phyloP scores from a whole-genome alignment of 2,888 invertebrate species.

The Sesia bembeciformis region DNA sequence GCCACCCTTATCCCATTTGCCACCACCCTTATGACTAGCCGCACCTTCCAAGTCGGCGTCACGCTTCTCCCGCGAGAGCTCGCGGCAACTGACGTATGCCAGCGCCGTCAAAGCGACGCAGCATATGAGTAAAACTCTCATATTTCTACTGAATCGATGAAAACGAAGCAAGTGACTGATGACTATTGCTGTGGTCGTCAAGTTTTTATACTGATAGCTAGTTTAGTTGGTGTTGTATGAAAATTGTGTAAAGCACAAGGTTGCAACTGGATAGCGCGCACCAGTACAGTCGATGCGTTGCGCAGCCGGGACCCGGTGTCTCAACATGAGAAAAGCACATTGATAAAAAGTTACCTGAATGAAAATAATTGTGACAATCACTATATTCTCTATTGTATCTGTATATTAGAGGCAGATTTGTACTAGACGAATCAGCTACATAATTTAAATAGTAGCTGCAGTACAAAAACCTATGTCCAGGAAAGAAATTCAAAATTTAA shows the following conservation, averaged over 20 bases:
- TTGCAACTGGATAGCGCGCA: conserved; percentile 39
- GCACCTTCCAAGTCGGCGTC: conserved; percentile 72
- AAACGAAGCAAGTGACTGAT: conserved; percentile 50
- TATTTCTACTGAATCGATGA: conserved; percentile 31
- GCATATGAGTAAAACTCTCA: conserved; percentile 52
- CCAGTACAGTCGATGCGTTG: conserved; percentile 38
- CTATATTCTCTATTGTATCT: neutral
- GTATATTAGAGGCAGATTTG: no score
- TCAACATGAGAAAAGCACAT: conserved; percentile 19
- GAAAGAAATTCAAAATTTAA: no score
- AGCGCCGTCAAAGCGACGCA: conserved; percentile 65
- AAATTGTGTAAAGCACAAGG: conserved; percentile 68
- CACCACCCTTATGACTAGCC: conserved; percentile 57
- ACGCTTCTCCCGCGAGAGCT: conserved; percentile 59
- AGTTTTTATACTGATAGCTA: conserved; percentile 59
- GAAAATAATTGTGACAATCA: neutral
- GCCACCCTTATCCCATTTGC: conserved; percentile 74
- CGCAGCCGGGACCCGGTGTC: conserved; percentile 45
- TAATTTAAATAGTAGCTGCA: no score
- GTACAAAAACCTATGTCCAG: no score
- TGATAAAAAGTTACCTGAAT: neutral
- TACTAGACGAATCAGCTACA: no score
- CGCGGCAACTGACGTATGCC: conserved; percentile 69
- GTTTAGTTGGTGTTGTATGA: conserved; percentile 50
- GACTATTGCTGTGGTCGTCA: conserved; percentile 26